A percentile compares a stretch with the other conserved stretches of the same genome.
Conservation (phyloP, 2,888 invertebrate species). For the Habroteleia sp. region DNA sequence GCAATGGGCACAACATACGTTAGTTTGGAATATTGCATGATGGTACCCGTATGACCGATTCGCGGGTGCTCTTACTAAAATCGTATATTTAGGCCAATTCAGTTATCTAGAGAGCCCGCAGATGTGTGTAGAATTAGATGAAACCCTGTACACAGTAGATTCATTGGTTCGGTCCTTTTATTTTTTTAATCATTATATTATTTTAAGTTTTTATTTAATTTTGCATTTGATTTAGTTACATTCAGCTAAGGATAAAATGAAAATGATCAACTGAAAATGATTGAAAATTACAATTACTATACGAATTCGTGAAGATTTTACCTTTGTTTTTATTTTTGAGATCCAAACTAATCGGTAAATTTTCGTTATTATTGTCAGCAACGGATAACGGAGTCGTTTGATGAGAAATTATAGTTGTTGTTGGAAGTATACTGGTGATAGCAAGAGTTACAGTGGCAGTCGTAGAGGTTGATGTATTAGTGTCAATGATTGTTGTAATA, state of each 20-base stretch:
- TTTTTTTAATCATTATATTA: neutral
- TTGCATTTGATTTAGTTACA: too few species aligned
- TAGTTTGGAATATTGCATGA: conserved; percentile 75
- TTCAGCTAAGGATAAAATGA: too few species aligned
- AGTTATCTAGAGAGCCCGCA: conserved; percentile 78
- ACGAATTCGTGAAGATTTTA: conserved; percentile 52
- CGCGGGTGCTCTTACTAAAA: conserved; percentile 70
- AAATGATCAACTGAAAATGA: too few species aligned
- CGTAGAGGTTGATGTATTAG: conserved; percentile 62
- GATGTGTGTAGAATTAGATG: conserved; percentile 64
- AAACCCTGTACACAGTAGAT: conserved; percentile 54
- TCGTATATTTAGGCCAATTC: conserved; percentile 73
- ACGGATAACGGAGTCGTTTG: conserved; percentile 63
- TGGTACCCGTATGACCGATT: conserved; percentile 76
- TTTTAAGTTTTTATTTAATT: conserved; percentile 37
- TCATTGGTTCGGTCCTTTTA: conserved; percentile 38
- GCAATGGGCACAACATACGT: conserved; percentile 65
- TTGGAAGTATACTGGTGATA: conserved; percentile 63
- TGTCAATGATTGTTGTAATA: conserved; percentile 59
- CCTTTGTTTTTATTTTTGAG: conserved; percentile 73
- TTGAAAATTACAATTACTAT: too few species aligned
- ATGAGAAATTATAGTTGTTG: conserved; percentile 71
- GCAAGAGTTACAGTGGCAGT: conserved; percentile 63
- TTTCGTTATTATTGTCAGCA: conserved; percentile 68
- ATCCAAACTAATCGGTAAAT: conserved; percentile 74